These are phyloP conservation scores for Pelmatolapia mariae DNA, from an alignment of 2,113 vertebrate species.

Conservation along the genomic window DNA sequence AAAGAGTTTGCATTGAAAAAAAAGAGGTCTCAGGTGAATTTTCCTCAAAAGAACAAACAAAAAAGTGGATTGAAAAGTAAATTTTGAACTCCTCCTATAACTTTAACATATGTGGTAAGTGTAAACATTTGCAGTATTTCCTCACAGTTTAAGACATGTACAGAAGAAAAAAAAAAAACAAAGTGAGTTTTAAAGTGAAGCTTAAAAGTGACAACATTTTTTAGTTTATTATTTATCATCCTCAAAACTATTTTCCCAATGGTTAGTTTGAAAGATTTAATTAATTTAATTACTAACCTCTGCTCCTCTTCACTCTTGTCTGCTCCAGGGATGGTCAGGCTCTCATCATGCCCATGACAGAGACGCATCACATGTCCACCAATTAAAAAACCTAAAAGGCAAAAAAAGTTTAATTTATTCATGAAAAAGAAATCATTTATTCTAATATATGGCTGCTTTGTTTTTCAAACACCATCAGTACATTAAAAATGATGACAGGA, in stretches of 20 bases:
- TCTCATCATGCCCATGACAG: constrained; percentile 94
- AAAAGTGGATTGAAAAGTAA: not conserved
- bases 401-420: not conserved
- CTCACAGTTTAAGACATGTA: not conserved
- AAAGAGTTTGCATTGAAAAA: not conserved
- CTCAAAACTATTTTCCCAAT: not conserved
- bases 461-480: not conserved
- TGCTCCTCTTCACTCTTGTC: constrained; percentile 83
- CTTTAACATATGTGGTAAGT: not conserved
- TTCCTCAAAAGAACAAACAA: not conserved
- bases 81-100: not conserved
- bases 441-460: not conserved
- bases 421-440: not conserved
- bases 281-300: constrained; percentile 67
- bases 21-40: not conserved
- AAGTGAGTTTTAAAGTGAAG: not conserved
- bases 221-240: not conserved
- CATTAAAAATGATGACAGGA: not conserved
- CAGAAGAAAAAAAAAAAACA: not conserved
- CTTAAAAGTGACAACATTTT: not conserved
- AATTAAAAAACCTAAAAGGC: constrained; percentile 78
- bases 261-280: not conserved
- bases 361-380: constrained; percentile 93
- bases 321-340: constrained; percentile 87
- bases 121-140: not conserved